Evolutionary conservation across 2,113 vertebrate genomes (phyloP), one percentile per base, ranked within the genome.

Genomic region (Vidua chalybeata): DNA sequence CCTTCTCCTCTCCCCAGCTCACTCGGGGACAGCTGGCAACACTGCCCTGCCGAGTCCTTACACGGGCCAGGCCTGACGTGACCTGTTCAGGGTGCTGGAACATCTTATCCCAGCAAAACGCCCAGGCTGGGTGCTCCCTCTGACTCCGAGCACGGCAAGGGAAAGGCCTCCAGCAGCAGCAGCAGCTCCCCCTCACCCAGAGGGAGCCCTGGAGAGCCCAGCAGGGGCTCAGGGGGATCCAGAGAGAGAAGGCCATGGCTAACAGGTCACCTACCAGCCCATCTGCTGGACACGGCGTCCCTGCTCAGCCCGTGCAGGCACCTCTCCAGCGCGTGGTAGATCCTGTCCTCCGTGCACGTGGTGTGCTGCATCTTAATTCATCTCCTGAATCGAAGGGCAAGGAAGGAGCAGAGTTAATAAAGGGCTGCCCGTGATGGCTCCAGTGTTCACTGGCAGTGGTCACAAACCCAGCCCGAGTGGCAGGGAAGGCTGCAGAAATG

Each of bases 331-430:
- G 99, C 99, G 0, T 99, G 99, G 97, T 99, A 98, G 98, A 99
- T 99, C 93, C 99, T 98, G 98, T 99, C 99, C 98, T 99, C 99
- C 1, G 99, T 99, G 97, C 99, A 99, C 6, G 99, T 98, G 37
- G 99, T 99, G 98, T 99, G 97, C 98, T 99, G 99, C 99, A 99
- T 99, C 96, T 98, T 99, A 95, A 94, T 96, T 99, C 98, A 98
- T 98, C 52, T 95, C 98, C 99, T 99, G 87, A 6, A 13, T 15
- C 1, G 1, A 4, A 67, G 9, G 45, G 21, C 89, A 33, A 41
- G 26, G 26, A 71, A 48, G 37, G 41, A 92, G 66, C 8, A 46
- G 24, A 49, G 46, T 95, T 37, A 84, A 8, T 20, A 6, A 30
- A 12, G 8, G 37, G 24, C 7, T 5, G 7, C 13, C 24, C 48